A percentile compares a stretch with the other conserved stretches of the same genome.
phyloP scores from a whole-genome alignment of 2,113 vertebrate genomes.

The Galeopterus variegatus region DNA sequence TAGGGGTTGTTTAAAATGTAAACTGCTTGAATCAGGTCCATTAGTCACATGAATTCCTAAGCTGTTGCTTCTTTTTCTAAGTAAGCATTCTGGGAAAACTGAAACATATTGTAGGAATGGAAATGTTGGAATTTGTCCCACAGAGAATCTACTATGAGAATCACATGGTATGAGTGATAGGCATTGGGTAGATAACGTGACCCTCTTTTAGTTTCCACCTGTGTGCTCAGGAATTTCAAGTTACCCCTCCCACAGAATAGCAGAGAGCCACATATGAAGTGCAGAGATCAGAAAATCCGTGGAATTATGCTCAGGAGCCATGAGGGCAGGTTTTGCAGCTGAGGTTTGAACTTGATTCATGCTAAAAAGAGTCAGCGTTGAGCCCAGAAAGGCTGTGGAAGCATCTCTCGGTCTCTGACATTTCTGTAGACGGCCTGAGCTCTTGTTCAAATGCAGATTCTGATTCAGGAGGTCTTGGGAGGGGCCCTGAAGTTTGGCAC shows the following conservation, averaged over 20 bases:
- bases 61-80: slow-evolving; percentile 44
- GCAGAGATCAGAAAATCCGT: background rate
- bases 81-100: background rate
- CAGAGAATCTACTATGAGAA: background rate
- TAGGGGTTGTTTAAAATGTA: slow-evolving; percentile 12
- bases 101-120: slow-evolving; percentile 9
- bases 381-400: background rate
- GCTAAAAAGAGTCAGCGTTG: background rate
- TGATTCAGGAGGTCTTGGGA: background rate
- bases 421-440: background rate
- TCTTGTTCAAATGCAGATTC: background rate
- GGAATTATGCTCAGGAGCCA: background rate
- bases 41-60: slow-evolving; percentile 46
- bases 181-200: background rate
- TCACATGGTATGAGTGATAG: background rate
- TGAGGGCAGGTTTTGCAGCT: slow-evolving; percentile 27
- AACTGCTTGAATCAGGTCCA: background rate
- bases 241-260: background rate
- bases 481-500: background rate
- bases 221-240: background rate
- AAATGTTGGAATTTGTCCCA: background rate
- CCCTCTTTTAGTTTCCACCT: background rate
- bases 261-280: background rate
- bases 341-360: slow-evolving; percentile 26
- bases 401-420: background rate